Evolutionary conservation across 2,888 invertebrate genomes (phyloP), one percentile per base, ranked within the genome.

Genomic region (Ptilodon capucinus): DNA sequence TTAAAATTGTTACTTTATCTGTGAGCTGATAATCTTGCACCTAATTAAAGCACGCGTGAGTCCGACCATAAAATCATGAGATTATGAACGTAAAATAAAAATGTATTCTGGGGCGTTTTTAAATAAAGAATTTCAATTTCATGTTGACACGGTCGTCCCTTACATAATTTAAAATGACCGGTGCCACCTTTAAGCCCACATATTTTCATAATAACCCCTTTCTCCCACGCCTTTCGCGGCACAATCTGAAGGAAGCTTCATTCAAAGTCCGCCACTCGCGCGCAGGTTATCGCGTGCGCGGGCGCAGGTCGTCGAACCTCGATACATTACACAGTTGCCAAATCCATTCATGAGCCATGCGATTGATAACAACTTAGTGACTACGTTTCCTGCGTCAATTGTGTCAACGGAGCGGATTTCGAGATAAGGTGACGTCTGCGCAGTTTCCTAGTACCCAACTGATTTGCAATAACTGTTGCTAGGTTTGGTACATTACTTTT

Each of bases 351-450:
- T 60, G 54, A 46, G 45, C 38, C 38, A 38, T 13, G 40, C 42
- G 42, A 21, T 52, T 66, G 64, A 65, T 65, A 66, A 64, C 58
- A 60, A 28, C 38, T 54, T 56, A 40, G 51, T 49, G 54, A 42
- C 30, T 42, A 13, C 23, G 16, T 11, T 34, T 14, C 41, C 44
- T 52, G 48, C 18, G 40, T 50, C 53, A 67, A 68, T 61, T 57
- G 54, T 69, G 67, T 65, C 62, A 64, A 43, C 59, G 52, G 66
- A 63, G 47, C 68, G 67, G 66, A 69, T 69, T 74, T 67, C 47
- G 40, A 61, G 67, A 68, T 70, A 67, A 65, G 50, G 42, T 49
- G 43, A 30, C 52, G 55, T 50, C 54, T 30, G 40, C 54, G 57
- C 45, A 54, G 46, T 51, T 47, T 55, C 32, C 55, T 52, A 40